These are phyloP conservation scores for Coleophora deauratella DNA, from an alignment of 2,888 invertebrate species.

Conservation along the genomic window DNA sequence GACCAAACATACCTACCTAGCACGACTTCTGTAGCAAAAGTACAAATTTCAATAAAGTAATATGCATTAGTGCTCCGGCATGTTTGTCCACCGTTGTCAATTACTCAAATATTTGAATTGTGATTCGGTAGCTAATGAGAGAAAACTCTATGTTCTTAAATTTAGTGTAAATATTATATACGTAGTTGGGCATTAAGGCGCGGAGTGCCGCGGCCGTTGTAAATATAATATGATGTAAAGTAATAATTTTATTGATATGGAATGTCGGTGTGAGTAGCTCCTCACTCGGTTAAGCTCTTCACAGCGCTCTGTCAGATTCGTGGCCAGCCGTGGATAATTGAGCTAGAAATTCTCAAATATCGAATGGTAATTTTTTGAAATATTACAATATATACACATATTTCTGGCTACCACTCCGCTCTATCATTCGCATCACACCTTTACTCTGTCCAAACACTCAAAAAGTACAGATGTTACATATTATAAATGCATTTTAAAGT, in stretches of 20 bases:
- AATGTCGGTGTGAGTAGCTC: constrained; percentile 36
- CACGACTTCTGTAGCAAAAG: constrained; percentile 61
- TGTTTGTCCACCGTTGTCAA: constrained; percentile 74
- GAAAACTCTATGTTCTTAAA: constrained; percentile 71
- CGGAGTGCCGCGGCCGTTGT: constrained; percentile 57
- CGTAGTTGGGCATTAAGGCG: constrained; percentile 71
- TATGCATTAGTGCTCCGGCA: constrained; percentile 66
- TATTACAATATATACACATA: neutral
- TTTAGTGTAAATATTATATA: constrained; percentile 70
- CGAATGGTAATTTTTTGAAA: neutral
- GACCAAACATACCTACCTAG: constrained; percentile 68
- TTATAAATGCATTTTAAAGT: constrained; percentile 46
- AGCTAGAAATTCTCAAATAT: neutral
- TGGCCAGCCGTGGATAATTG: neutral
- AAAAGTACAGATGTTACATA: constrained; percentile 61
- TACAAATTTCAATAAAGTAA: constrained; percentile 70
- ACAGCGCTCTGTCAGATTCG: constrained; percentile 40
- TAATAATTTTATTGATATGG: constrained; percentile 64
- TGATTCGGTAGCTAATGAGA: constrained; percentile 75
- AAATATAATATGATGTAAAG: constrained; percentile 65
- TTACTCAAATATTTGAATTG: constrained; percentile 73
- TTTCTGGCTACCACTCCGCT: neutral
- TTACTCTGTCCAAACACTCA: constrained; percentile 67
- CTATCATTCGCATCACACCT: constrained; percentile 16
- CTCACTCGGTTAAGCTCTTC: constrained; percentile 23